Conservation (phyloP, 2,888 invertebrate species). For the Thera britannica region DNA sequence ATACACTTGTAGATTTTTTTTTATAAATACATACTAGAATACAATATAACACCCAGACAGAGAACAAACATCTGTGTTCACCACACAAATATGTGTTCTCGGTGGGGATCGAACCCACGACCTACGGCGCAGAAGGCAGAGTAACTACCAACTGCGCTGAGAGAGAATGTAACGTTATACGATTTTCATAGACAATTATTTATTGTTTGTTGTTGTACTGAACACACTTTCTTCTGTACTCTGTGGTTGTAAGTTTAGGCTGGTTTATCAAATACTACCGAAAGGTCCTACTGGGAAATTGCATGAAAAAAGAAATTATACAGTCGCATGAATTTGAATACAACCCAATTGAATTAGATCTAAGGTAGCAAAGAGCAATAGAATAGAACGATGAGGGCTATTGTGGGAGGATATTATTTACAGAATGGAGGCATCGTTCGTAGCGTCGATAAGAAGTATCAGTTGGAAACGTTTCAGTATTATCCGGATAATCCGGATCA, state of each 20-base stretch:
- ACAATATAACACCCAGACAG: too few species aligned
- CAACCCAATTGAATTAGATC: conserved; percentile 8
- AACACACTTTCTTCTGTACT: background rate
- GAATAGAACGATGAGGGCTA: conserved; percentile 42
- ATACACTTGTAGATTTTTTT: too few species aligned
- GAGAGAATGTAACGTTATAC: too few species aligned
- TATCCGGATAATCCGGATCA: conserved; percentile 77
- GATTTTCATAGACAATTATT: too few species aligned
- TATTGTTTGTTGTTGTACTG: too few species aligned
- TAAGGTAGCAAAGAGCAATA: conserved; percentile 30
- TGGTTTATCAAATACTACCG: background rate
- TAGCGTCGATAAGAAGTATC: conserved; percentile 58
- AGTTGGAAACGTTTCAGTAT: conserved; percentile 59
- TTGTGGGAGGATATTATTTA: conserved; percentile 54
- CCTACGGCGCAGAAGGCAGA: too few species aligned
- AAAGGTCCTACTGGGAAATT: background rate
- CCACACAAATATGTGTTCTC: too few species aligned
- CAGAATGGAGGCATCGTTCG: conserved; percentile 49
- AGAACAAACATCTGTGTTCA: too few species aligned
- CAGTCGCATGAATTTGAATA: conserved; percentile 8
- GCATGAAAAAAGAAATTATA: background rate
- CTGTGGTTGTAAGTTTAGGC: background rate
- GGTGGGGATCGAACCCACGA: too few species aligned
- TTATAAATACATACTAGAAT: too few species aligned
- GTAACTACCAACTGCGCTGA: too few species aligned